Conservation (phyloP, 2,888 invertebrate species). For the Aleiodes leptofemur region DNA sequence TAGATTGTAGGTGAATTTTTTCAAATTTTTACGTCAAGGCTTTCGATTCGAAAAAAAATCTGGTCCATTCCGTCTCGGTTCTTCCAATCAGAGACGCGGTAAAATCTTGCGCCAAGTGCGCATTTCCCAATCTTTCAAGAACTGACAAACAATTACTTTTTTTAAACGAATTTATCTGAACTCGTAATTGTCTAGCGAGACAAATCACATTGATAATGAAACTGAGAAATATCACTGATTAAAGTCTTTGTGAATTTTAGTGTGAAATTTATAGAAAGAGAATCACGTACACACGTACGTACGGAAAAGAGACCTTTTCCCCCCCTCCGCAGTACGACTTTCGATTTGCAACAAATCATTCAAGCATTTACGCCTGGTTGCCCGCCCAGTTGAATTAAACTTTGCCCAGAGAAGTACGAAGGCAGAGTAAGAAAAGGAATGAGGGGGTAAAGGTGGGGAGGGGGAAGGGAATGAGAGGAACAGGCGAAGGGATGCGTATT, state of each 20-base stretch:
- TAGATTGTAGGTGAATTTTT: too few relatives aligned
- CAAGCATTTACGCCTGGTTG: constrained; percentile 67
- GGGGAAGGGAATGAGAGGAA: constrained; percentile 45
- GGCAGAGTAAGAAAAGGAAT: constrained; percentile 45
- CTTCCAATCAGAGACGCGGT: too few relatives aligned
- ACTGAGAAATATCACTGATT: too few relatives aligned
- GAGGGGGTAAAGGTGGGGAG: constrained; percentile 41
- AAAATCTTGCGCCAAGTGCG: too few relatives aligned
- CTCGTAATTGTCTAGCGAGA: too few relatives aligned
- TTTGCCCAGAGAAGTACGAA: constrained; percentile 62
- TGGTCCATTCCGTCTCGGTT: too few relatives aligned
- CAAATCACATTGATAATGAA: too few relatives aligned
- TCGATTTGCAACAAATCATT: constrained; percentile 71
- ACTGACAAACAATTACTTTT: too few relatives aligned
- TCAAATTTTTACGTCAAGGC: too few relatives aligned
- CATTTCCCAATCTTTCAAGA: too few relatives aligned
- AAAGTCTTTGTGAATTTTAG: background rate
- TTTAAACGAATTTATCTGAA: too few relatives aligned
- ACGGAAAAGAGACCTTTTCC: constrained; percentile 48
- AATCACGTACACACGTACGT: constrained; percentile 30
- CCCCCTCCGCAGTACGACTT: constrained; percentile 46
- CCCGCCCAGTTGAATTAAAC: constrained; percentile 70
- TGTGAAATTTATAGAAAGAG: background rate
- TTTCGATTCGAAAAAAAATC: too few relatives aligned
- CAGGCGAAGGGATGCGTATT: constrained; percentile 60